Percentiles rank a stretch among this genome's conserved stretches.
These are phyloP conservation scores for Diorhabda carinulata DNA, from an alignment of 1,140 invertebrate species.

Conservation along the genomic window DNA sequence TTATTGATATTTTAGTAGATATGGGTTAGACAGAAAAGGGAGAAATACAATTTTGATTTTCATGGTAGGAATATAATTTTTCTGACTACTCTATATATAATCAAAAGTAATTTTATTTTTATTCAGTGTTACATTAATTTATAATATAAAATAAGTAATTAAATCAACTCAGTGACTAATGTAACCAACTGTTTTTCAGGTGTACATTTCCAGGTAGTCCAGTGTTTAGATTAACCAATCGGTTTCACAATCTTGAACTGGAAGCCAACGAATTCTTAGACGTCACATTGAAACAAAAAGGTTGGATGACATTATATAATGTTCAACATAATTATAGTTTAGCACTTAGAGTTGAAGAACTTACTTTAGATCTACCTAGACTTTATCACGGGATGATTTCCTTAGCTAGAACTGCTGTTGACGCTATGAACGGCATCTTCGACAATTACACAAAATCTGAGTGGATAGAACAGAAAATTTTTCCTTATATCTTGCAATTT, in stretches of 20 bases:
- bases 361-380: conserved; percentile 60
- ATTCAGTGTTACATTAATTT: too few species aligned
- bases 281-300: conserved; percentile 46
- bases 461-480: conserved; percentile 65
- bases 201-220: conserved; percentile 57
- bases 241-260: conserved; percentile 53
- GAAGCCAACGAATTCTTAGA: conserved; percentile 50
- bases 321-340: conserved; percentile 72
- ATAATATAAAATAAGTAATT: too few species aligned
- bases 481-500: conserved; percentile 49
- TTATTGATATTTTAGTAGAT: too few species aligned
- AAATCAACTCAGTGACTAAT: too few species aligned
- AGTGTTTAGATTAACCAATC: conserved; percentile 53
- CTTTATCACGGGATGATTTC: conserved; percentile 58
- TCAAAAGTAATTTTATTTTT: too few species aligned
- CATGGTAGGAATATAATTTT: too few species aligned
- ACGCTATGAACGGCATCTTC: conserved; percentile 64
- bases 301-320: conserved; percentile 79
- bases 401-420: conserved; percentile 60
- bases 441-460: conserved; percentile 71
- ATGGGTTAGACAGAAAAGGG: too few species aligned
- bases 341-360: conserved; percentile 67
- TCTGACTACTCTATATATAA: too few species aligned
- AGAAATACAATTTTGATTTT: too few species aligned
- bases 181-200: background rate